Base-by-base conservation (phyloP, 92 coral and sea anemone genomes). In the Pocillopora grandis region DNA sequence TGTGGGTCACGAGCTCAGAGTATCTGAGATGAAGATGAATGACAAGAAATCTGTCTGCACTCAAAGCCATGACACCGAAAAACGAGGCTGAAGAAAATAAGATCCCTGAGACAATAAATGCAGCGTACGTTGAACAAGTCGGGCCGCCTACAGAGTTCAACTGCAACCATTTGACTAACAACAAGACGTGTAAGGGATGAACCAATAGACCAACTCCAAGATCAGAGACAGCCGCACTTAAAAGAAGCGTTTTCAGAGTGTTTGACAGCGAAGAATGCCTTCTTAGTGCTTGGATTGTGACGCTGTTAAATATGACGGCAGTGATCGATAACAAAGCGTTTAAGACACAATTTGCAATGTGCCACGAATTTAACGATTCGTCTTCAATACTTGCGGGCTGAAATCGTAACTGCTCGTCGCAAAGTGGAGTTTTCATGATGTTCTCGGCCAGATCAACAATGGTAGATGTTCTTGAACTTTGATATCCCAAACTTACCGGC, bases 141-240 rank as follows among this genome's bases (percentile, higher is more conserved):
- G 72, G 35, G 33, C 33, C 35, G 21, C 14, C 33, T 20, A 12
- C 35, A 8, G 10, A 20, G 72, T 67, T 67, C 33, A 20, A 42
- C 35, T 49, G 62, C 9, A 52, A 10, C 62, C 18, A 21, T 19
- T 10, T 21, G 19, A 56, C 64, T 10, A 75, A 42, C 1, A 15
- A 19, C 17, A 10, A 42, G 27, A 75, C 9, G 42, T 2, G n/a
- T 9, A 75, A 23, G 3, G 78, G 78, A 9, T 75, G 42, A 12
- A n/a, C 78, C 13, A 75, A 18, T 75, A 75, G 55, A 13, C 78
- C 78, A n/a, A 75, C 78, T 55, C 78, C 78, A 56, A 75, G 48
- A 75, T 75, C 78, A 75, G 78, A 75, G 27, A 75, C 63, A 75
- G 63, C 48, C 7, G 58, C 17, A 57, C 35, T 69, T 7, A 31